Conservation (phyloP, 2,113 vertebrate genomes). For the Vidua chalybeata region DNA sequence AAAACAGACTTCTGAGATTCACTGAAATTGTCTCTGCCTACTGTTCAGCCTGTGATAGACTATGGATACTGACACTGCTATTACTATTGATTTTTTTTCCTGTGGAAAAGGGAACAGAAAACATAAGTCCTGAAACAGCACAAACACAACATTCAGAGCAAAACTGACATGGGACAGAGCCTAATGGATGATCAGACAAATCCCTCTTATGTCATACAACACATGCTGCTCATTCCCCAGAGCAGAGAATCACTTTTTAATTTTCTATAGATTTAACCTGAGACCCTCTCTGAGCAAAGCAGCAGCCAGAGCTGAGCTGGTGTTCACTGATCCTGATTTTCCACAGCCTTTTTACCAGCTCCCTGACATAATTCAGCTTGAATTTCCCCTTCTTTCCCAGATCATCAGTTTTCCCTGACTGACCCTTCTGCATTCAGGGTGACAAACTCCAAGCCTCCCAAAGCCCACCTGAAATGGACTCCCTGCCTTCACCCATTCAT, state of each 20-base stretch:
- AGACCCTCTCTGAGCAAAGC: neutral
- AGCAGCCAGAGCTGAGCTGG: neutral
- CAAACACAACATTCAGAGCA: neutral
- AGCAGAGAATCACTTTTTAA: neutral
- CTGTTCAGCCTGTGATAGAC: neutral
- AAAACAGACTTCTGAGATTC: neutral
- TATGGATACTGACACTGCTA: neutral
- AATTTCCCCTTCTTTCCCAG: neutral
- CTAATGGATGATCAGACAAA: neutral
- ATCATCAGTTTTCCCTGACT: neutral
- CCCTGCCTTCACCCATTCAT: neutral
- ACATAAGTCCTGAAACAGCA: neutral
- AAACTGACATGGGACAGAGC: neutral
- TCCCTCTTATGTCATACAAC: neutral
- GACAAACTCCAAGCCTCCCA: neutral
- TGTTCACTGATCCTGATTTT: neutral
- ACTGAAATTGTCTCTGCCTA: neutral
- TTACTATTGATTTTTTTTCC: neutral
- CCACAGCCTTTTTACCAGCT: constrained; percentile 1
- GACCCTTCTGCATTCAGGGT: neutral
- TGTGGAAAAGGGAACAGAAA: neutral
- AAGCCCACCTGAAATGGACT: neutral
- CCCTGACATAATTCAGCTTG: neutral
- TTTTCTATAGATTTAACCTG: neutral
- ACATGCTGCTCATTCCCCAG: neutral